Evolutionary conservation across 2,113 vertebrate genomes (phyloP), one percentile per base, ranked within the genome.

Genomic region (Calidris pugnax): DNA sequence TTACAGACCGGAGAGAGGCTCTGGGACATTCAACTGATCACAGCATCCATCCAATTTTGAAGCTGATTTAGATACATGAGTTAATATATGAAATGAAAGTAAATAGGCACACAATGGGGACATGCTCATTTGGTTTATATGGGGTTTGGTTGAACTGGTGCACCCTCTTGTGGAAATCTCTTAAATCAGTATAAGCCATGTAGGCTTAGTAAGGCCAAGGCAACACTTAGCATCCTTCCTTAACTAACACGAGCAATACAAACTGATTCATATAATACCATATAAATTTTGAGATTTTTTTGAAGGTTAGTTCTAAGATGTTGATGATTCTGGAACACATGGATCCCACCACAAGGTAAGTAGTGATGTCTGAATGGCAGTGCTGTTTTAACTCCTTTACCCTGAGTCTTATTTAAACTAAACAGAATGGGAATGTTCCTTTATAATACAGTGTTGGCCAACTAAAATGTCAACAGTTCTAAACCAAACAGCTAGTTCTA

Each of bases 91-190:
- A 51, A 88, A 22, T 8, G 12, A 79, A 0, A 35, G 27, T 21
- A 50, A 63, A 67, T 0, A 7, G 0, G 8, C 32, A 57, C 35
- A 3, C 22, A 33, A 27, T 4, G 27, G 28, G 67, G 48, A 28
- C 71, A 13, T 1, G 14, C 24, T 64, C 2, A 0, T 32, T 41
- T 26, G 37, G 20, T 23, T 68, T 3, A 5, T 2, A 2, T 0
- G 5, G 45, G 26, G 2, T 87, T 76, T 50, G 57, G 63, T 6
- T 57, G 89, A 85, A 17, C 53, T 28, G 71, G 39, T 75, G 93
- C 96, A 72, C 92, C 90, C 93, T 90, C 96, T 97, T 15, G 88
- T 95, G 96, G 96, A 86, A 81, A 57, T 26, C 60, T 48, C 78
- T 47, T 8, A 27, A 33, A 83, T 33, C 43, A 53, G 6, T 7